These are phyloP conservation scores for Azorinus chamasolen DNA, from an alignment of 2,888 invertebrate genomes.

Conservation along the genomic window DNA sequence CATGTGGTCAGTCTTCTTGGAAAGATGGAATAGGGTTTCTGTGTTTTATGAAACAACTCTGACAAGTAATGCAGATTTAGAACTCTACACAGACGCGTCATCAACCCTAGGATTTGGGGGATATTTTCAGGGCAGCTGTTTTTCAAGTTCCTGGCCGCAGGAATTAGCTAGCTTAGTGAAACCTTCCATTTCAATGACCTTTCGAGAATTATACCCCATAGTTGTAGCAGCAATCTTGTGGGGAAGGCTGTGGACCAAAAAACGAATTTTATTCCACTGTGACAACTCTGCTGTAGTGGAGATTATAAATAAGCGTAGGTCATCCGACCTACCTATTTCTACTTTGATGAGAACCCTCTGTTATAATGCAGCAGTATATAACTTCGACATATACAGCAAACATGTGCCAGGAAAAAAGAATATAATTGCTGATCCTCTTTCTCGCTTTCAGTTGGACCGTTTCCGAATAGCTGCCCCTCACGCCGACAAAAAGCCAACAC, in stretches of 20 bases:
- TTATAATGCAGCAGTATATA: constrained; percentile 6
- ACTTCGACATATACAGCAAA: background rate
- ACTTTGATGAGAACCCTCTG: constrained; percentile 29
- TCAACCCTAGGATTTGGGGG: constrained; percentile 35
- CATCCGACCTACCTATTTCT: constrained; percentile 22
- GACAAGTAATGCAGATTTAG: background rate
- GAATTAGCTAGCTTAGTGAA: constrained; percentile 1
- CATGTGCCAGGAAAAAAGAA: constrained; percentile 5
- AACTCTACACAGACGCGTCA: constrained; percentile 41
- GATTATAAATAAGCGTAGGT: constrained; percentile 42
- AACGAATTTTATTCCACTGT: constrained; percentile 33
- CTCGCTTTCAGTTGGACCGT: constrained; percentile 16
- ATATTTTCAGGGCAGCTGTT: constrained; percentile 41
- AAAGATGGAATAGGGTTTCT: constrained; percentile 30
- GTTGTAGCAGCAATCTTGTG: constrained; percentile 39
- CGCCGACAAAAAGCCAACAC: background rate
- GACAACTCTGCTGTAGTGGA: constrained; percentile 40
- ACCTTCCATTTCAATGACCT: constrained; percentile 35
- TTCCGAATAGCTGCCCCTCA: background rate
- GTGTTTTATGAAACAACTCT: constrained; percentile 11
- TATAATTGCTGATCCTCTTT: constrained; percentile 8
- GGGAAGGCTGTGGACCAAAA: constrained; percentile 23
- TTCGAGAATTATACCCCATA: constrained; percentile 45
- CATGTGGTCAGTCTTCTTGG: constrained; percentile 27
- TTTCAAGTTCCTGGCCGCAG: constrained; percentile 26